Conservation (phyloP, 2,888 invertebrate genomes). For the Sminthurinus aureus region DNA sequence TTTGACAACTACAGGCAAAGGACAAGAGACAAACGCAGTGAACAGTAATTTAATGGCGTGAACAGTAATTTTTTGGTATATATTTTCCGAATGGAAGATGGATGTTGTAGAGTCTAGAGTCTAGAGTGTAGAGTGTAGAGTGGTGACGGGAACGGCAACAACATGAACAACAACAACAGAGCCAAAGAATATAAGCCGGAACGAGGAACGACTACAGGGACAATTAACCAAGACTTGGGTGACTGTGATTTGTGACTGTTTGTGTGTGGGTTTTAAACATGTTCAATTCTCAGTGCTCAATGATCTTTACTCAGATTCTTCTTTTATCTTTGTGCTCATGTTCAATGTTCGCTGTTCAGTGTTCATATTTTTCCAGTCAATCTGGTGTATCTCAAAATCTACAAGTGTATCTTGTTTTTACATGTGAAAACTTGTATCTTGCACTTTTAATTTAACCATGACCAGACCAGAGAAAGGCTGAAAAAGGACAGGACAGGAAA, state of each 20-base stretch:
- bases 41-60: neutral
- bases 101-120: neutral
- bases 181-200: neutral
- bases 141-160: neutral
- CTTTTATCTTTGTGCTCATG: no score
- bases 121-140: no score
- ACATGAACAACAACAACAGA: neutral
- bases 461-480: neutral
- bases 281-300: neutral
- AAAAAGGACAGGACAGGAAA: neutral
- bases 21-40: neutral
- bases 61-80: neutral
- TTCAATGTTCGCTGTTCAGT: no score
- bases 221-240: constrained; percentile 2
- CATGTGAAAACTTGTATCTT: neutral
- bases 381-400: neutral
- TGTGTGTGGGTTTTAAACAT: neutral
- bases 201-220: neutral
- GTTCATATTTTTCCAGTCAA: no score
- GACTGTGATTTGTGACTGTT: constrained; percentile 6
- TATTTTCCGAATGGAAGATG: neutral
- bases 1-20: neutral
- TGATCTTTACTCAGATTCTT: neutral
- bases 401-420: neutral
- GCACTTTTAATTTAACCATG: neutral